Evolutionary conservation across 92 coral and sea anemone genomes (phyloP).

Genomic region (Porites rus): DNA sequence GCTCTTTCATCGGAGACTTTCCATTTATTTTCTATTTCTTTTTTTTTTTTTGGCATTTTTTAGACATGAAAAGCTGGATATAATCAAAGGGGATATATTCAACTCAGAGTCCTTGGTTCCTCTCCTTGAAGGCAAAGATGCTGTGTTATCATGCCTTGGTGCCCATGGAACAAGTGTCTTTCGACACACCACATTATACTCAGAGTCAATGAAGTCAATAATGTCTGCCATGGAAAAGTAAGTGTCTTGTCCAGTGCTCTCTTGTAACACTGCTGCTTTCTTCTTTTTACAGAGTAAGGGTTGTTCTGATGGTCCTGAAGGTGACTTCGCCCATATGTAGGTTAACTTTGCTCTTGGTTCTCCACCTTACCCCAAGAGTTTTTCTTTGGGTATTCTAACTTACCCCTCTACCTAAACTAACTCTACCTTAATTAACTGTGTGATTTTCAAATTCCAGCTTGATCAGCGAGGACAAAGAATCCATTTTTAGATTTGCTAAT

Average conservation of each 20-base stretch:
- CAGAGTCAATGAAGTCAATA: conserved; percentile 74
- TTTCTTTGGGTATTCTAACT: no score
- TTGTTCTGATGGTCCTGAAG: no score
- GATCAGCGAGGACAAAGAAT: no score
- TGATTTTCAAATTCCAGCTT: no score
- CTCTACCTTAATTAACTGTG: no score
- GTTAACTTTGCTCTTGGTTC: no score
- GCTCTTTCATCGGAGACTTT: not conserved
- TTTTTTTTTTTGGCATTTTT: not conserved
- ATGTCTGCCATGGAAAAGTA: conserved; percentile 79
- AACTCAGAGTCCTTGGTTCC: conserved; percentile 72
- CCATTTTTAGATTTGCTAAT: no score
- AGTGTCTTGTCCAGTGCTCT: not conserved
- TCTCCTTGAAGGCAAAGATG: conserved; percentile 72
- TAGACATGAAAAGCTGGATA: conserved; percentile 77
- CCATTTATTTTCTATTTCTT: not conserved
- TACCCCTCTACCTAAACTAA: no score
- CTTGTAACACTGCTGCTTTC: not conserved
- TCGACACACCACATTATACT: conserved; percentile 73
- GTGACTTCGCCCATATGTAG: no score
- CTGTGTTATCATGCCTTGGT: conserved; percentile 86
- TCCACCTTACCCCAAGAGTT: no score
- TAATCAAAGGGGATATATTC: conserved; percentile 75
- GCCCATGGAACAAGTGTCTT: conserved; percentile 67
- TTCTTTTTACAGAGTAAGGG: no score